Base-by-base conservation (phyloP, 2,113 vertebrate genomes). In the Zingel zingel region DNA sequence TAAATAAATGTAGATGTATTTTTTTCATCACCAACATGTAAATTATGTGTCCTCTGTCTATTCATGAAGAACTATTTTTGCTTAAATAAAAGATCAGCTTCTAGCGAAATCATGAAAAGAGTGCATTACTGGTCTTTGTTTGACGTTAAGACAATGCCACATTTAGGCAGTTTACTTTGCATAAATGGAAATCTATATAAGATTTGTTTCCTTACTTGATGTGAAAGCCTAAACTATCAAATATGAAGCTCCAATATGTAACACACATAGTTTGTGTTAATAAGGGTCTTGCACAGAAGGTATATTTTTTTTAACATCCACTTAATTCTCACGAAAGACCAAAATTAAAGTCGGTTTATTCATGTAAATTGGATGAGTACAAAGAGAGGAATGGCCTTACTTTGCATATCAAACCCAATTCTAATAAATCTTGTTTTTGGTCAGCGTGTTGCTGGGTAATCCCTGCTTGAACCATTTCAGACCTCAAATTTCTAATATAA, bases 1-100 rank as follows among this genome's bases (percentile, higher is more conserved):
- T 95, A 95, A 88, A 96, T 95, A 95, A 70, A 73, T 90, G 90
- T 94, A 94, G 74, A 94, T 92, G 82, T 94, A 78, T 94, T 93
- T 94, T 43, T 93, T 94, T 93, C 86, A 93, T 74, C 81, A 79
- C 50, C 77, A 59, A 69, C 73, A n/a, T 95, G 94, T 95, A 95
- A 95, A 95, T 96, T 95, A 95, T 95, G 88, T 91, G 79, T 77
- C 78, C 72, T 93, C 90, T 92, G 89, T 91, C 86, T 77, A 79
- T 85, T 74, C 81, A 81, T 81, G 68, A 89, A 88, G 57, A 91
- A 85, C 70, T 93, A 93, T 95, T 95, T 96, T 95, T 95, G 89
- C 79, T 91, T 93, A 92, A 96, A 95, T 95, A 95, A 96, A 96
- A 95, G 73, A 78, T 45, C 58, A 77, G 77, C 74, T 77, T 67